Evolutionary conservation across 2,113 vertebrate species (phyloP).

Genomic region (Microcebus ravelobensis): DNA sequence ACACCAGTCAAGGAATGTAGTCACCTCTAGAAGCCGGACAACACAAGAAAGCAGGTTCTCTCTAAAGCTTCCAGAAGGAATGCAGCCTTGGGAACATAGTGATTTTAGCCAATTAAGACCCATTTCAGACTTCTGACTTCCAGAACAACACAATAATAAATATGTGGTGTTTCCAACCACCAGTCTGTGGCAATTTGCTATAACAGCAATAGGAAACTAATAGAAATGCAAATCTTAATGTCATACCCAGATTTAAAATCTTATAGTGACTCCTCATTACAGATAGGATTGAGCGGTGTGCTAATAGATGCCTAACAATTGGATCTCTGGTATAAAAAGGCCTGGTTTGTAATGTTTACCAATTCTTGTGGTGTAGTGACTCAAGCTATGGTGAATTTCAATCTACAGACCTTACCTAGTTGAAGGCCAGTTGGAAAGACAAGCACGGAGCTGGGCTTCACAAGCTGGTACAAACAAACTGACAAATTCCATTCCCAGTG

Average conservation of each 20-base stretch:
- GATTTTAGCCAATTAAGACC: neutral
- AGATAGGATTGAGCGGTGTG: neutral
- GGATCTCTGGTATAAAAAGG: neutral
- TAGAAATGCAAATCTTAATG: neutral
- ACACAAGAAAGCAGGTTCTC: neutral
- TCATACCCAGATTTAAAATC: neutral
- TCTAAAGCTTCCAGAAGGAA: neutral
- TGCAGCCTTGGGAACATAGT: too few relatives aligned
- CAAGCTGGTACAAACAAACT: neutral
- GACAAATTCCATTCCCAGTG: neutral
- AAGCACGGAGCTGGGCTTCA: neutral
- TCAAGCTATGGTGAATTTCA: neutral
- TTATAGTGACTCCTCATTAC: neutral
- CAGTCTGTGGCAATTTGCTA: neutral
- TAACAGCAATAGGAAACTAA: neutral
- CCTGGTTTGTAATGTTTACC: neutral
- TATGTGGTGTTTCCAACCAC: neutral
- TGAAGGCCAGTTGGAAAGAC: neutral
- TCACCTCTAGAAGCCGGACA: neutral
- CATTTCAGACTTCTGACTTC: neutral
- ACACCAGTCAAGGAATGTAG: neutral
- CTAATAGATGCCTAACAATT: too few relatives aligned
- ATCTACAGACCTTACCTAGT: neutral
- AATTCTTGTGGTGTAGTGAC: neutral
- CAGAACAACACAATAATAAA: neutral